phyloP scores from a whole-genome alignment of 2,797 vertebrate genomes.

The Melanotaenia boesemani region DNA sequence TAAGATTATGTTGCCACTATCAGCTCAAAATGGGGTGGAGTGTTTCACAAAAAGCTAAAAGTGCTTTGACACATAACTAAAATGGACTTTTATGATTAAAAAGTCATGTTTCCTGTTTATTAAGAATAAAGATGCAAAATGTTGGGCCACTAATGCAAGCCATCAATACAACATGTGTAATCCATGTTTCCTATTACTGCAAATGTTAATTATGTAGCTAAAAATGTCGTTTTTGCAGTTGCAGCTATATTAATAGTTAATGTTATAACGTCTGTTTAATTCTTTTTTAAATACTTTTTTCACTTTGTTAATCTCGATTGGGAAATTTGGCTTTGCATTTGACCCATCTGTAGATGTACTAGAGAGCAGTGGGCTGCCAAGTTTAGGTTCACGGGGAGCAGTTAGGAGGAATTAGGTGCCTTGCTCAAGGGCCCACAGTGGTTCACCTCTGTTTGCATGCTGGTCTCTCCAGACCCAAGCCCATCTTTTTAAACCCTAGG shows the following conservation, averaged over 20 bases:
- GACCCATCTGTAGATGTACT: no score
- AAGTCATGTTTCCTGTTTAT: background rate
- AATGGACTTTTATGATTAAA: background rate
- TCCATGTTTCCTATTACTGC: background rate
- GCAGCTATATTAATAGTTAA: constrained; percentile 54
- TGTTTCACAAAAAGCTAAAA: background rate
- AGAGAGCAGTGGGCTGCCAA: no score
- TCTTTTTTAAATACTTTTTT: background rate
- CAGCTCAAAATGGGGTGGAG: background rate
- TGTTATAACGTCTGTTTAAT: constrained; percentile 63
- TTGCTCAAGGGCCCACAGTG: no score
- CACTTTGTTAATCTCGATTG: no score
- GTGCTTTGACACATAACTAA: background rate
- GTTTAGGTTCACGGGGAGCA: no score
- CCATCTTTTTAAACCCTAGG: no score
- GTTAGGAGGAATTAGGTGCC: no score
- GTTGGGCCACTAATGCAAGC: background rate
- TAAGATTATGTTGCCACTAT: background rate
- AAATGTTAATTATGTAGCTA: background rate
- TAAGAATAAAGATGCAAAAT: background rate
- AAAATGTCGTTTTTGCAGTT: constrained; percentile 21
- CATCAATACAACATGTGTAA: background rate
- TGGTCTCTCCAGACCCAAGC: no score
- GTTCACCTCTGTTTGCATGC: no score
- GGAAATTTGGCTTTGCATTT: no score